Evolutionary conservation across 2,888 invertebrate genomes (phyloP).

Genomic region (Cataglyphis albicans): DNA sequence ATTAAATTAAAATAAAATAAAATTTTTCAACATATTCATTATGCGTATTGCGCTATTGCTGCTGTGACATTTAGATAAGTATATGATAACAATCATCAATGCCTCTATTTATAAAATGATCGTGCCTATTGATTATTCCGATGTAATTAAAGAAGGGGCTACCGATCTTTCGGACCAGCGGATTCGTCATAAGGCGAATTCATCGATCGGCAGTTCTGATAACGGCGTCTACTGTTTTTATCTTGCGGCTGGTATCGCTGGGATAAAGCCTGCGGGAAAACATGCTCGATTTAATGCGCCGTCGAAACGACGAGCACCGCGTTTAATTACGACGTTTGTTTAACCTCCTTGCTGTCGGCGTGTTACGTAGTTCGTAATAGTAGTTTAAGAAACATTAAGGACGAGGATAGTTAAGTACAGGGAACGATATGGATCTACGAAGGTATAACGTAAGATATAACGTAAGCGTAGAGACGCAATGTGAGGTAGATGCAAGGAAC

Average conservation of each 20-base stretch:
- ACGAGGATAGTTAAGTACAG: not conserved
- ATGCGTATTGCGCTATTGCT: not conserved
- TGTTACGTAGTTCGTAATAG: not conserved
- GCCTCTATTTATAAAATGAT: constrained; percentile 15
- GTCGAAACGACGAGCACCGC: constrained; percentile 16
- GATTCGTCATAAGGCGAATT: not conserved
- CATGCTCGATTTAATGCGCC: constrained; percentile 21
- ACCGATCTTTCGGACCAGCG: not conserved
- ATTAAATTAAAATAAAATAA: too few species aligned
- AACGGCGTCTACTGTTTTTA: constrained; percentile 19
- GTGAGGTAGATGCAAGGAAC: not conserved
- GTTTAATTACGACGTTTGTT: constrained; percentile 46
- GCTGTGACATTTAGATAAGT: not conserved
- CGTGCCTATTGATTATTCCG: not conserved
- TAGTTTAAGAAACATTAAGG: constrained; percentile 1
- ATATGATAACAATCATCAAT: not conserved
- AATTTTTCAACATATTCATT: not conserved
- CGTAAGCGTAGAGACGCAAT: not conserved
- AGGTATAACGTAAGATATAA: not conserved
- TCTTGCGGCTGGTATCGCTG: not conserved
- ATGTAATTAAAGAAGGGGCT: not conserved
- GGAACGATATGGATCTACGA: not conserved
- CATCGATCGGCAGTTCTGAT: constrained; percentile 7
- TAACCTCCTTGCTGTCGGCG: not conserved
- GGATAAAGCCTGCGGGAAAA: constrained; percentile 5